A percentile compares a stretch with the other conserved stretches of the same genome.
phyloP scores from a whole-genome alignment of 1,140 invertebrate species.

The Anthonomus grandis region DNA sequence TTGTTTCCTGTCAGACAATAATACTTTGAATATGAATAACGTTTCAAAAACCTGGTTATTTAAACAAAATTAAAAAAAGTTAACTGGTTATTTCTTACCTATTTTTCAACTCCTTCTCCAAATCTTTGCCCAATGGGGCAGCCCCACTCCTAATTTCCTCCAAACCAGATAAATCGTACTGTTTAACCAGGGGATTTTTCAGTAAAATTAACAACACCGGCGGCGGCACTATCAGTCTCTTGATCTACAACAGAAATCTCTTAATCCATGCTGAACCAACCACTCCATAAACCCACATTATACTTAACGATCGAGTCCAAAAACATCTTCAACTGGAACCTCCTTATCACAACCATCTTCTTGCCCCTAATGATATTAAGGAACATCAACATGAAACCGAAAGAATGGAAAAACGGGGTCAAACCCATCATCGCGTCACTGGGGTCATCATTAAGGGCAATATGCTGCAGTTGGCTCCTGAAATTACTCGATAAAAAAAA shows the following conservation, averaged over 20 bases:
- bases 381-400: slow-evolving; percentile 47
- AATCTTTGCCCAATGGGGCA: slow-evolving; percentile 51
- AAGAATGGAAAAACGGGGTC: slow-evolving; percentile 47
- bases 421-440: slow-evolving; percentile 41
- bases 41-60: too few species aligned
- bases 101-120: slow-evolving; percentile 38
- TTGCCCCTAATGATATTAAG: slow-evolving; percentile 42
- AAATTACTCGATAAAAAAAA: slow-evolving; percentile 4
- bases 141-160: slow-evolving; percentile 52
- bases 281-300: slow-evolving; percentile 30
- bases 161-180: slow-evolving; percentile 52
- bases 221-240: slow-evolving; percentile 40
- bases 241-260: slow-evolving; percentile 33
- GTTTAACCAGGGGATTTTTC: slow-evolving; percentile 44
- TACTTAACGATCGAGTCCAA: slow-evolving; percentile 42
- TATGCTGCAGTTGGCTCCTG: slow-evolving; percentile 25
- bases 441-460: slow-evolving; percentile 31
- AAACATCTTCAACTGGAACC: slow-evolving; percentile 42
- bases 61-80: too few species aligned
- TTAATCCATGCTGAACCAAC: background rate
- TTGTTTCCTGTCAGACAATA: too few species aligned
- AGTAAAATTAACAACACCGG: slow-evolving; percentile 42
- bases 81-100: too few species aligned
- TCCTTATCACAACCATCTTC: slow-evolving; percentile 39
- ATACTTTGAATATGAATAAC: too few species aligned